Evolutionary conservation across 1,140 invertebrate species (phyloP).

Genomic region (Odontomachus brunneus): DNA sequence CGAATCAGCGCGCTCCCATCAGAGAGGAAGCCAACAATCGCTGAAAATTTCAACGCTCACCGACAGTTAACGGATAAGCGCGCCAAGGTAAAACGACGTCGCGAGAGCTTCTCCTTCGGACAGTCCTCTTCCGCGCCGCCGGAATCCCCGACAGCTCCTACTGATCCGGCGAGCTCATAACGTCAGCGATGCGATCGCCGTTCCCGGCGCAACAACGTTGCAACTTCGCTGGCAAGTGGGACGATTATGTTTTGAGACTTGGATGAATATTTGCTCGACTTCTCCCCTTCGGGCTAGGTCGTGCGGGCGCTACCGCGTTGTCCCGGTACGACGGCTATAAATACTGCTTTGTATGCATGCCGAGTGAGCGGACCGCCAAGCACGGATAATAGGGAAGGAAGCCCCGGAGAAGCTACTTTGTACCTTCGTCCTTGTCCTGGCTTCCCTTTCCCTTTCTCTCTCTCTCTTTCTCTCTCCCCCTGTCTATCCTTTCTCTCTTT

Average conservation of each 20-base stretch:
- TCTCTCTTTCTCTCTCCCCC: not conserved
- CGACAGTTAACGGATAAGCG: not conserved
- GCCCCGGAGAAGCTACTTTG: slow-evolving; percentile 77
- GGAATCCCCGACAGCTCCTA: not conserved
- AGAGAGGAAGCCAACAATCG: not conserved
- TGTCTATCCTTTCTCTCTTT: not conserved
- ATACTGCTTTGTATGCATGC: slow-evolving; percentile 81
- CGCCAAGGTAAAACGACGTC: not conserved
- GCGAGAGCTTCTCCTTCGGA: slow-evolving; percentile 5
- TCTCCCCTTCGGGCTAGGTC: slow-evolving; percentile 49
- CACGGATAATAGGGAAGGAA: slow-evolving; percentile 80
- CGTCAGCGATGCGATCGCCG: not conserved
- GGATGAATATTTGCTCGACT: slow-evolving; percentile 73
- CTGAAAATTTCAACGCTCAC: not conserved
- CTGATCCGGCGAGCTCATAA: not conserved
- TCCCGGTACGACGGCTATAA: slow-evolving; percentile 74
- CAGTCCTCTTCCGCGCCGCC: slow-evolving; percentile 3
- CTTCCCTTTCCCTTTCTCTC: slow-evolving; percentile 20
- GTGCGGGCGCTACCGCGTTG: slow-evolving; percentile 19
- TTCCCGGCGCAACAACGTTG: not conserved
- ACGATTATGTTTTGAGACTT: slow-evolving; percentile 66
- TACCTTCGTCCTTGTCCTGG: slow-evolving; percentile 59
- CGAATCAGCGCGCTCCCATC: not conserved
- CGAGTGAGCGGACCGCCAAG: slow-evolving; percentile 77
- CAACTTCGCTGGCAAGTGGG: slow-evolving; percentile 24